These are phyloP conservation scores for Musca domestica DNA, from an alignment of 1,140 invertebrate species.

Conservation along the genomic window DNA sequence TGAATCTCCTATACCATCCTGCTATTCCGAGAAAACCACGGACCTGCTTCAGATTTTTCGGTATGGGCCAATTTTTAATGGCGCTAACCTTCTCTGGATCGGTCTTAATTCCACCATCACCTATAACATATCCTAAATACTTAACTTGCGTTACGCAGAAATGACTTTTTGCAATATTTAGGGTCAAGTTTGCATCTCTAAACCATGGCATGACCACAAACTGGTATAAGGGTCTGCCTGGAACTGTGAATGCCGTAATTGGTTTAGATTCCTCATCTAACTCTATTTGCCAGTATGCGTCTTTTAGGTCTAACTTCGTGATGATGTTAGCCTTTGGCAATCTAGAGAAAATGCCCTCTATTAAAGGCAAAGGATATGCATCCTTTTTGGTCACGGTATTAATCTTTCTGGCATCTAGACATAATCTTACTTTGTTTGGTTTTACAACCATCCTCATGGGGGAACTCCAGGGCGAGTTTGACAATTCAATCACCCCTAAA, in stretches of 20 bases:
- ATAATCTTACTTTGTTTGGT: slow-evolving; percentile 33
- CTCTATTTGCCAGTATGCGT: slow-evolving; percentile 33
- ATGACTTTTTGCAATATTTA: too few species aligned
- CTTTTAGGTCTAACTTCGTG: slow-evolving; percentile 10
- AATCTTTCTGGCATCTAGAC: slow-evolving; percentile 48
- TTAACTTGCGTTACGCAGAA: too few species aligned
- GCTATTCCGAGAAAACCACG: too few species aligned
- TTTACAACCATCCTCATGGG: slow-evolving; percentile 19
- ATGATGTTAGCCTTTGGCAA: slow-evolving; percentile 37
- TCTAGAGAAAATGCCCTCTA: slow-evolving; percentile 40
- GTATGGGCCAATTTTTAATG: too few species aligned
- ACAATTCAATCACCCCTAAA: slow-evolving; percentile 7
- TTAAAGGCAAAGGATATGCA: slow-evolving; percentile 34
- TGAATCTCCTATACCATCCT: too few species aligned
- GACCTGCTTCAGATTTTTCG: too few species aligned
- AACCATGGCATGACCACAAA: too few species aligned
- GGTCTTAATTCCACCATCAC: too few species aligned
- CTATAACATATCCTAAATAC: too few species aligned
- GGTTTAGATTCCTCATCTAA: slow-evolving; percentile 25
- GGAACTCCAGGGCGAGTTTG: slow-evolving; percentile 14
- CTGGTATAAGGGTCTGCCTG: slow-evolving; percentile 36
- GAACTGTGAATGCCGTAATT: slow-evolving; percentile 50
- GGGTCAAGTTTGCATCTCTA: too few species aligned
- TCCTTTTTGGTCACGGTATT: slow-evolving; percentile 49
- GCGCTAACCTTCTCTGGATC: too few species aligned